Conservation (phyloP, 2,113 vertebrate genomes). For the Ammospiza caudacuta region DNA sequence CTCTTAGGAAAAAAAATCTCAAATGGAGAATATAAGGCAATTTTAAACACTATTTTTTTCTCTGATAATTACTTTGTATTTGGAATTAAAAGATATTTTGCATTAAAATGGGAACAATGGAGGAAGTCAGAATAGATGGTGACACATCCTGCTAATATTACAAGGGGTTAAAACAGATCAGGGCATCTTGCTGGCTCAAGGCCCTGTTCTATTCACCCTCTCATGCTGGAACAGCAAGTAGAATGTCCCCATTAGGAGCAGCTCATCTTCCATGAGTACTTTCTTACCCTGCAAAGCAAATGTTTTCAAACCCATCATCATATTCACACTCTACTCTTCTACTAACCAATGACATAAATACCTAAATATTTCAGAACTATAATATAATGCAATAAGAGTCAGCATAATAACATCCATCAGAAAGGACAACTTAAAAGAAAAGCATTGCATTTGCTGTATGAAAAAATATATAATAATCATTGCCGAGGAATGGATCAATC, state of each 20-base stretch:
- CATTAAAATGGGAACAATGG: background rate
- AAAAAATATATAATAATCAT: slow-evolving; percentile 66
- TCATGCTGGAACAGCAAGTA: background rate
- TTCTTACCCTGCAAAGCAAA: background rate
- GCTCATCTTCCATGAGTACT: background rate
- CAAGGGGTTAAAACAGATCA: background rate
- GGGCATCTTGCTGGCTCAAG: background rate
- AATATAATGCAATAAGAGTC: slow-evolving; percentile 59
- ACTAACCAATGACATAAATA: background rate
- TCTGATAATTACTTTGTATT: background rate
- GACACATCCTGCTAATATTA: background rate
- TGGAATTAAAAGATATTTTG: background rate
- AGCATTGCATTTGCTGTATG: slow-evolving; percentile 57
- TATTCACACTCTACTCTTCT: background rate
- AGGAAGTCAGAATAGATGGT: background rate
- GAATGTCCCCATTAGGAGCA: background rate
- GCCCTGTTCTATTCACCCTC: background rate
- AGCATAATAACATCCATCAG: slow-evolving; percentile 57
- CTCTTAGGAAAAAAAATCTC: background rate
- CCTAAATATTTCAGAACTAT: slow-evolving; percentile 45
- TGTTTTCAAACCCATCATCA: background rate
- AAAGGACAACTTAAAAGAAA: slow-evolving; percentile 63
- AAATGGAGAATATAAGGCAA: background rate
- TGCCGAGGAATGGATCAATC: slow-evolving; percentile 71
- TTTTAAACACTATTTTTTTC: background rate